Evolutionary conservation across 2,888 invertebrate genomes (phyloP), one percentile per base, ranked within the genome.

Genomic region (Synanthedon tipuliformis): DNA sequence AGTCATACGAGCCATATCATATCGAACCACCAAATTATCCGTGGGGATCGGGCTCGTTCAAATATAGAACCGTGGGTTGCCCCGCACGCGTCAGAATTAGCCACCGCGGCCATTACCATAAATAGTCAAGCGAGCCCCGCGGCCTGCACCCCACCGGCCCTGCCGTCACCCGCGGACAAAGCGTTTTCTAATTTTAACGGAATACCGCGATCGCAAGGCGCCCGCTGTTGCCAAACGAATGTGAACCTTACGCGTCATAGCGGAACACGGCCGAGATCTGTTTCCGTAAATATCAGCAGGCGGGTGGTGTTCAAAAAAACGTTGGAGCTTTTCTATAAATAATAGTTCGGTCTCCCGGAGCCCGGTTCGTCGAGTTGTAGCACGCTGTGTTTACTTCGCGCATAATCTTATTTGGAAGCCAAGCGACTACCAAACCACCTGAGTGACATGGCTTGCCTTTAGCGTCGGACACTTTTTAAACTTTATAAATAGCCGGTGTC

Each of bases 71-170:
- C 61, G 54, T 66, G 68, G 68, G 66, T 70, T 66, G 63, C 75
- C 75, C 73, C 78, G 73, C 81, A 70, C 77, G 73, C 64, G 61
- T 69, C 65, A 61, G 62, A 72, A 68, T 73, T 70, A 75, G 74
- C 71, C 64, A 61, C 68, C 63, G 66, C 74, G 63, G 59, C 70
- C 85, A 78, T 70, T 78, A 81, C 86, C 86, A 83, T 86, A 86
- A 84, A 86, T 86, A 86, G 86, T 79, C 75, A 86, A 85, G 76
- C 75, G 76, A 71, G 71, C 77, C 74, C 73, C 73, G 73, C 68
- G 64, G 68, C 67, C 70, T 64, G 34, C 34, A 34, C 34, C 34
- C 34, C 34, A 10, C 34, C 8, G 34, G 34, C 34, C 34, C 34
- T 34, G 10, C 34, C 34, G 8, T 10, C 34, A 34, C 34, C 34